phyloP scores from a whole-genome alignment of 2,113 vertebrate genomes.

The Tenebrosternarchus preto region DNA sequence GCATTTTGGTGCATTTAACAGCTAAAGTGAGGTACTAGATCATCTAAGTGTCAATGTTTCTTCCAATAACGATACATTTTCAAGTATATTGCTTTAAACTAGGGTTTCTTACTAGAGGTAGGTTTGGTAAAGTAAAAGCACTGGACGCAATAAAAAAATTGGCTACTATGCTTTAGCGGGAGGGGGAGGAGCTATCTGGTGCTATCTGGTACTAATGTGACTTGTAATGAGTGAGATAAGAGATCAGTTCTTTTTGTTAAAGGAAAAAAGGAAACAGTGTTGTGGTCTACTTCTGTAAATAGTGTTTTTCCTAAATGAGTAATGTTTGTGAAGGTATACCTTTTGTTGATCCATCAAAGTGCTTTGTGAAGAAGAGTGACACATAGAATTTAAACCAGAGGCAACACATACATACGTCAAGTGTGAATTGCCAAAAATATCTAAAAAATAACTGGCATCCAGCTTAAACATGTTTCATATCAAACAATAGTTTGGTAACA shows the following conservation, averaged over 20 bases:
- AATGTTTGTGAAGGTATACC: conserved; percentile 46
- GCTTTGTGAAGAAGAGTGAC: conserved; percentile 38
- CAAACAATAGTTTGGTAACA: conserved; percentile 53
- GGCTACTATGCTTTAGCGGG: too few relatives aligned
- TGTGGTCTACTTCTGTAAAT: background rate
- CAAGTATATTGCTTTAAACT: background rate
- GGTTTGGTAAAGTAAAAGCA: conserved; percentile 8
- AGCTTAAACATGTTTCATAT: conserved; percentile 11
- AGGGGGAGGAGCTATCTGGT: background rate
- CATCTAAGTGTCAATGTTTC: background rate
- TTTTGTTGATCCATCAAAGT: conserved; percentile 56
- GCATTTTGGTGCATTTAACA: background rate
- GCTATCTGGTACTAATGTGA: background rate
- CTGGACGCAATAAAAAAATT: background rate
- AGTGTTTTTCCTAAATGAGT: background rate
- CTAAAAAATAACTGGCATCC: conserved; percentile 18
- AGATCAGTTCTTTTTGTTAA: background rate
- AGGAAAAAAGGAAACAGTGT: background rate
- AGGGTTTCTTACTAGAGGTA: conserved; percentile 11
- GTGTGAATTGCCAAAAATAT: conserved; percentile 35
- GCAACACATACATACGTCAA: conserved; percentile 29
- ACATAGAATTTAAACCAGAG: conserved; percentile 25
- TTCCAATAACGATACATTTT: background rate
- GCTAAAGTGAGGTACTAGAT: background rate
- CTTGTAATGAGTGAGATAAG: background rate